Percentiles rank a stretch among this genome's conserved stretches.
Conservation (phyloP, 2,888 invertebrate genomes). For the Stenoptilia bipunctidactyla region DNA sequence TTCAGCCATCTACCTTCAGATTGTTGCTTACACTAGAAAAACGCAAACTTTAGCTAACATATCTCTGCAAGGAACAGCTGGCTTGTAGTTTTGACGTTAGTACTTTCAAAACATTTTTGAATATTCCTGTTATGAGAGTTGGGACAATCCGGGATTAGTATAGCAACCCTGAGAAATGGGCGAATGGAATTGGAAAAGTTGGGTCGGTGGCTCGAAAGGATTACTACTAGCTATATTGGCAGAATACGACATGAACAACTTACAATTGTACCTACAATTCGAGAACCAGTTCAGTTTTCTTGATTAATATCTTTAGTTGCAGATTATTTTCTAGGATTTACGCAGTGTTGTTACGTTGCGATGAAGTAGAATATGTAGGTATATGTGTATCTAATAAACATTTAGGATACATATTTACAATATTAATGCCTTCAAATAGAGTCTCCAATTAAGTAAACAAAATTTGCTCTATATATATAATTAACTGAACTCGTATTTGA, state of each 20-base stretch:
- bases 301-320: not conserved
- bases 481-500: too few relatives aligned
- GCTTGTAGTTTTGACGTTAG: conserved; percentile 29
- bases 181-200: conserved; percentile 57
- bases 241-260: conserved; percentile 35
- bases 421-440: too few relatives aligned
- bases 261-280: conserved; percentile 20
- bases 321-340: not conserved
- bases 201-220: conserved; percentile 31
- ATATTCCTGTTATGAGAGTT: conserved; percentile 36
- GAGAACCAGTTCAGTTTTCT: not conserved
- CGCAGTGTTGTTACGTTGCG: too few relatives aligned
- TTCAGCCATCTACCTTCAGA: not conserved
- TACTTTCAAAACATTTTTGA: conserved; percentile 34
- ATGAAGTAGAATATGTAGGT: too few relatives aligned
- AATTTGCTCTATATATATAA: too few relatives aligned
- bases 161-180: conserved; percentile 43
- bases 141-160: conserved; percentile 35
- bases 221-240: conserved; percentile 37
- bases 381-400: too few relatives aligned
- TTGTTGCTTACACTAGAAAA: conserved; percentile 1
- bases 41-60: conserved; percentile 20
- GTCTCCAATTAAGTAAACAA: too few relatives aligned
- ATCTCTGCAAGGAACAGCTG: conserved; percentile 24
- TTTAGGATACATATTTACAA: too few relatives aligned